Evolutionary conservation across 2,888 invertebrate genomes (phyloP).

Genomic region (Anorthoa munda): DNA sequence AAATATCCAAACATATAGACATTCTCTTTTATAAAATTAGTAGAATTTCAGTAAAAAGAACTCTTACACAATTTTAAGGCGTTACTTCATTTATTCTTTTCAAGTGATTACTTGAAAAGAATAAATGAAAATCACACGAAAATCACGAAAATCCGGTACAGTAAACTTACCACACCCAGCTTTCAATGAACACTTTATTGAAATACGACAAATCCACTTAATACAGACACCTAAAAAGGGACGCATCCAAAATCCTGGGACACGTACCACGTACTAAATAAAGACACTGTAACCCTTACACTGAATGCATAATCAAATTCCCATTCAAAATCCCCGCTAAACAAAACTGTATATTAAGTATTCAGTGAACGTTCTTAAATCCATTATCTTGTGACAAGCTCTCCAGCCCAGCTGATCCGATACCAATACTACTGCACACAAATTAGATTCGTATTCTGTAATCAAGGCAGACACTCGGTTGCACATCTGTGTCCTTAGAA

Average conservation of each 20-base stretch:
- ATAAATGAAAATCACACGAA: too few relatives aligned
- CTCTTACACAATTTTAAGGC: neutral
- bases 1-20: neutral
- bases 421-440: conserved; percentile 74
- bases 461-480: conserved; percentile 86
- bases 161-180: neutral
- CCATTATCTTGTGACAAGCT: conserved; percentile 82
- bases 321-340: conserved; percentile 72
- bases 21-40: neutral
- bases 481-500: conserved; percentile 84
- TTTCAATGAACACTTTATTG: neutral
- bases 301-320: conserved; percentile 71
- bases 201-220: conserved; percentile 16
- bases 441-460: conserved; percentile 88
- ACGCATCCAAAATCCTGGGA: conserved; percentile 12
- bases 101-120: neutral
- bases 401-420: conserved; percentile 82
- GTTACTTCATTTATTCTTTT: neutral
- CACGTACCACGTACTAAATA: conserved; percentile 57
- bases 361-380: conserved; percentile 77
- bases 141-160: neutral
- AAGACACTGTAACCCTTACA: conserved; percentile 47
- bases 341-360: conserved; percentile 70
- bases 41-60: neutral
- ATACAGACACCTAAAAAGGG: conserved; percentile 18